These are phyloP conservation scores for Calameuta filiformis DNA, from an alignment of 2,888 invertebrate genomes.

Conservation along the genomic window DNA sequence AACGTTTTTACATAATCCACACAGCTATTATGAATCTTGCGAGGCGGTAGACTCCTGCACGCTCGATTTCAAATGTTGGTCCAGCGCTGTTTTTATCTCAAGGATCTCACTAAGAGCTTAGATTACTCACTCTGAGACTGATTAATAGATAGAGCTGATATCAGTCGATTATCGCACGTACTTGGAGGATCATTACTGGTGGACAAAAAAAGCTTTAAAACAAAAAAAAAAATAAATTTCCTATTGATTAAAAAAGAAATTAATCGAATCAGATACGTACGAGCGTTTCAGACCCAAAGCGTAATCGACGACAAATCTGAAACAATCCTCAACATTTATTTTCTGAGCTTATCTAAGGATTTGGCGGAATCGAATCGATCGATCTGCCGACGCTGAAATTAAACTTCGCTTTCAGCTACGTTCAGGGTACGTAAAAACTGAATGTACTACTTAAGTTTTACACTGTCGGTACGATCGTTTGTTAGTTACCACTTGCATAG, in stretches of 20 bases:
- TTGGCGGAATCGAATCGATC: neutral
- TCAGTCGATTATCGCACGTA: neutral
- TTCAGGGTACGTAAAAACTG: constrained; percentile 27
- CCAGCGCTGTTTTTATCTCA: neutral
- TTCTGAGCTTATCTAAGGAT: constrained; percentile 4
- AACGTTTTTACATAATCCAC: neutral
- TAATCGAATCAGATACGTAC: neutral
- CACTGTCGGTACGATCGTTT: constrained; percentile 40
- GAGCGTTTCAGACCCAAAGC: neutral
- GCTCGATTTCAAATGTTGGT: neutral
- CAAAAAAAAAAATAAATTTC: neutral
- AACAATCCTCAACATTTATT: neutral
- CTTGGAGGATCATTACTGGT: neutral
- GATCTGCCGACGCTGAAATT: constrained; percentile 32
- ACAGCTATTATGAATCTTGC: neutral
- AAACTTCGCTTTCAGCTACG: constrained; percentile 32
- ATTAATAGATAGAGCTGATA: neutral
- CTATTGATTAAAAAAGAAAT: neutral
- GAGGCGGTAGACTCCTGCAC: neutral
- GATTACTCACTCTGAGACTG: neutral
- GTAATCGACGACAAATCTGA: neutral
- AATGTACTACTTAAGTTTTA: constrained; percentile 40
- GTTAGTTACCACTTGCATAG: constrained; percentile 35
- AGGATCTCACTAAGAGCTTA: neutral
- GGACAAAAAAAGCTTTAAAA: neutral